Conservation (phyloP, 2,797 vertebrate genomes). For the Novumbra hubbsi region DNA sequence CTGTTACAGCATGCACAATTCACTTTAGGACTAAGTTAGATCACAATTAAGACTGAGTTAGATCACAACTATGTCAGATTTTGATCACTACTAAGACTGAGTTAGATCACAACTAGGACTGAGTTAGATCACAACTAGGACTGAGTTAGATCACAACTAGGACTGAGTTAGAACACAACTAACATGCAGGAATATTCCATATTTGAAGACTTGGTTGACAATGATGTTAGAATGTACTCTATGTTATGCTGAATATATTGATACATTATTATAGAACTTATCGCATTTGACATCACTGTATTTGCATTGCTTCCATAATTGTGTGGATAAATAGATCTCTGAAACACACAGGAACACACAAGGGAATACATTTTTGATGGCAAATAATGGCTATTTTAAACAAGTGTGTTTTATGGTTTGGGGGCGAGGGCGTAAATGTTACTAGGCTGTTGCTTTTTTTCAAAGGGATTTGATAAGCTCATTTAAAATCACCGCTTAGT, state of each 20-base stretch:
- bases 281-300: neutral
- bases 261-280: neutral
- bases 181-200: neutral
- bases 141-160: neutral
- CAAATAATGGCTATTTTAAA: neutral
- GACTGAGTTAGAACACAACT: neutral
- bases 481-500: constrained; percentile 73
- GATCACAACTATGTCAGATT: neutral
- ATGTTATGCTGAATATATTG: constrained; percentile 31
- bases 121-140: neutral
- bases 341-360: neutral
- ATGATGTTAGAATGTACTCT: constrained; percentile 5
- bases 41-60: neutral
- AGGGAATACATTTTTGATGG: neutral
- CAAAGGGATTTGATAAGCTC: constrained; percentile 53
- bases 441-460: constrained; percentile 34
- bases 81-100: neutral
- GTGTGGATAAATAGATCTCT: neutral
- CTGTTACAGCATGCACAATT: constrained; percentile 25
- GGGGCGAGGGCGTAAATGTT: neutral
- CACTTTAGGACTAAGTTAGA: constrained; percentile 9
- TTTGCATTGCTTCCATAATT: constrained; percentile 11
- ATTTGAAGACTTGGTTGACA: constrained; percentile 21
- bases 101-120: neutral
- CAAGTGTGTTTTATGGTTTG: neutral